Base-by-base conservation (phyloP, 2,888 invertebrate genomes). In the Ectemnius continuus region DNA sequence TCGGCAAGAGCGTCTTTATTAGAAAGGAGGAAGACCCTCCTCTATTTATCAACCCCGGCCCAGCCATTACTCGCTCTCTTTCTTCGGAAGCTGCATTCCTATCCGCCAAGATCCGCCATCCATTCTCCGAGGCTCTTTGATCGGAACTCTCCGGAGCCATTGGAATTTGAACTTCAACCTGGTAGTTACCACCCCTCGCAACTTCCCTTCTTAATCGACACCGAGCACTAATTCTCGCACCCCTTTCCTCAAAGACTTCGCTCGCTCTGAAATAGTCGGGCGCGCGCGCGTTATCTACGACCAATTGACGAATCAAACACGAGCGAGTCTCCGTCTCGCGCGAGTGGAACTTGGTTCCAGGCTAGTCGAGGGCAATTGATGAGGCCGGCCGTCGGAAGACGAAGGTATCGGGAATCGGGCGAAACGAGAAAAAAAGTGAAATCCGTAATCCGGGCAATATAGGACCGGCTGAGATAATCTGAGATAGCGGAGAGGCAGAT, bases 1-100 rank as follows among this genome's bases (percentile, higher is more conserved):
- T 88, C 88, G 88, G 86, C 87, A 86, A 86, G 86, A 87, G 90
- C 87, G 88, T 91, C 91, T 91, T 91, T 90, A 91, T 91, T 91
- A 90, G 90, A 90, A 89, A 89, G 86, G 82, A 86, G 82, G 85
- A 84, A 84, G 80, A 75, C 84, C 79, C 81, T 87, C 80, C 82
- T 87, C 88, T 86, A 90, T 90, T 90, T 89, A 89, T 89, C 89
- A 89, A 88, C 84, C 85, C 82, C 84, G 80, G 83, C 78, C 73
- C 79, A 79, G 72, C 84, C 82, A 85, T 86, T 84, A 85, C 83
- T 80, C 78, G 75, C 75, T 81, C 82, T 82, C 82, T 77, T 77
- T 83, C 78, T 73, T 79, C 60, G 65, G 71, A 69, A 68, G 72
- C 74, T 81, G 78, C 79, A 75, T 82, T 82, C 81, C 81, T 75